These are phyloP conservation scores for Brachionus angularis DNA, from an alignment of 1,140 invertebrate genomes.

Conservation along the genomic window DNA sequence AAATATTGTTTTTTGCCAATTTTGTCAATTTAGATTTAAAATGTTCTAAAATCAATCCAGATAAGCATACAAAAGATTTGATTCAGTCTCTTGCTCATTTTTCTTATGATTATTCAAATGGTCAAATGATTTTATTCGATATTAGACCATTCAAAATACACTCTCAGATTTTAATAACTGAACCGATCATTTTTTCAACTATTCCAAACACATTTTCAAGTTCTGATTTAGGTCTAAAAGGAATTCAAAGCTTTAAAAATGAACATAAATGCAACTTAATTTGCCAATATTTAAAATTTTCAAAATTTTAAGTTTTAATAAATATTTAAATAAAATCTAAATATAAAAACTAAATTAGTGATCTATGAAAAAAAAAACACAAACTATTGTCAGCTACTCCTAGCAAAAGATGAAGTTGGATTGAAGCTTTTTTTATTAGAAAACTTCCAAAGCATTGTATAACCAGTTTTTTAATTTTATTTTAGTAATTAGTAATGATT, in stretches of 20 bases:
- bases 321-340: too few relatives aligned
- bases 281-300: neutral
- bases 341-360: too few relatives aligned
- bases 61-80: neutral
- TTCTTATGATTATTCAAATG: neutral
- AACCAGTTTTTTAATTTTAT: too few relatives aligned
- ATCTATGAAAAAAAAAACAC: too few relatives aligned
- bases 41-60: neutral
- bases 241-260: neutral
- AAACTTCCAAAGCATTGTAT: too few relatives aligned
- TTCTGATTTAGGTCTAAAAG: neutral
- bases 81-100: neutral
- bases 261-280: conserved; percentile 5
- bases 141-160: neutral
- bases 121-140: conserved; percentile 3
- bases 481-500: too few relatives aligned
- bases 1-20: too few relatives aligned
- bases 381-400: too few relatives aligned
- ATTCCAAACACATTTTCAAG: neutral
- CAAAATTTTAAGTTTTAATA: too few relatives aligned
- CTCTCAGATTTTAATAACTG: neutral
- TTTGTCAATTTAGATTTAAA: neutral
- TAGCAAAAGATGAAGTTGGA: too few relatives aligned
- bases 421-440: too few relatives aligned
- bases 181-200: neutral